Evolutionary conservation across 2,113 vertebrate species (phyloP), one percentile per base, ranked within the genome.

Genomic region (Melierax canorus): DNA sequence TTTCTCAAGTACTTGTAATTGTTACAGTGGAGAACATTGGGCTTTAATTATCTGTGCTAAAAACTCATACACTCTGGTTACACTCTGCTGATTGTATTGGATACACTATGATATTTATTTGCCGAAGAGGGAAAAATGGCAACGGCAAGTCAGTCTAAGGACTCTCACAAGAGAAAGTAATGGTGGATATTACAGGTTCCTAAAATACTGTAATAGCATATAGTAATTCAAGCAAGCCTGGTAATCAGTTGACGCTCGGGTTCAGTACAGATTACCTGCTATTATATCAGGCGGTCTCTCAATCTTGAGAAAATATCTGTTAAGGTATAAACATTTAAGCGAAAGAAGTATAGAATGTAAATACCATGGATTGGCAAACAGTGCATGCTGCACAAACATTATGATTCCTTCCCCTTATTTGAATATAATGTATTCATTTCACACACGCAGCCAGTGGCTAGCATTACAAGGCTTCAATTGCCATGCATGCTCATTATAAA

Each of bases 21-120:
- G 97, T 97, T 95, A 96, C 92, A 93, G 94, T 97, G 92, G 88
- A 90, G 96, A 98, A 98, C 97, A 97, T 58, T 95, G 95, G 97
- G 97, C 98, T 97, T 98, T 98, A 98, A 98, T 98, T 98, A 98
- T 98, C 97, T 98, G 93, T 84, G 94, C 97, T 97, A 97, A 97
- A 93, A 98, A 96, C 94, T 97, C 96, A 96, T 96, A 93, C 82
- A 77, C 90, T 95, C 88, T 90, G 90, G 96, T 96, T 98, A 97
- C 97, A 97, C 95, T 93, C 63, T 94, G 96, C 96, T 98, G 98
- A 97, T 98, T 98, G 97, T 97, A 98, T 98, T 98, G 98, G 98
- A 98, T 98, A 95, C 93, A 98, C 97, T 78, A 74, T 16, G 12
- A 86, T 95, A 97, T 97, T 97, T 97, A 97, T 98, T 97, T 98